Conservation (phyloP, 2,888 invertebrate genomes). For the Heteromyza rotundicornis region DNA sequence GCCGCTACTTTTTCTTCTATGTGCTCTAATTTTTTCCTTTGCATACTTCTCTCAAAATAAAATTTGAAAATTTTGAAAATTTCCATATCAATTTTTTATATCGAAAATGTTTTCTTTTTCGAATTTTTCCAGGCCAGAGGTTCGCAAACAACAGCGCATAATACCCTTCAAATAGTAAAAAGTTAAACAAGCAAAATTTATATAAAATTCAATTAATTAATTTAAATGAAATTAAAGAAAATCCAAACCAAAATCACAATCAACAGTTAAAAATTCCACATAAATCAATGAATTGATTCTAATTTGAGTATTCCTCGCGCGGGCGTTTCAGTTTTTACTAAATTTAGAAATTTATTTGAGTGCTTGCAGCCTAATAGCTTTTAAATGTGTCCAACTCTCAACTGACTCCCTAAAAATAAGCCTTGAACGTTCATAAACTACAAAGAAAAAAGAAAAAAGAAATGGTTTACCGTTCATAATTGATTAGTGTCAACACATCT, state of each 20-base stretch:
- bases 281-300: not conserved
- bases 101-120: slow-evolving; percentile 54
- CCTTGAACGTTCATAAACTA: slow-evolving; percentile 11
- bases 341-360: no score
- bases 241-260: not conserved
- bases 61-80: slow-evolving; percentile 23
- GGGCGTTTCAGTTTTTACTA: no score
- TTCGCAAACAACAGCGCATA: slow-evolving; percentile 30
- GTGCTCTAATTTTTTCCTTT: not conserved
- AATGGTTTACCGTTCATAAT: not conserved
- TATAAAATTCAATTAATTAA: no score
- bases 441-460: slow-evolving; percentile 14
- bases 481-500: no score
- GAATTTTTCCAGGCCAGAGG: slow-evolving; percentile 48
- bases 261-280: not conserved
- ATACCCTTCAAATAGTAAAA: no score
- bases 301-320: no score
- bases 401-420: not conserved
- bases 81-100: slow-evolving; percentile 33
- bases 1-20: slow-evolving; percentile 3
- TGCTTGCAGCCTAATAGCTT: no score
- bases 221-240: no score
- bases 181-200: not conserved
- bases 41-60: slow-evolving; percentile 13
- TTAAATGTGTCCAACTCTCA: no score